These are phyloP conservation scores for Drosophila neocordata DNA, from an alignment of 1,140 invertebrate species.

Conservation along the genomic window DNA sequence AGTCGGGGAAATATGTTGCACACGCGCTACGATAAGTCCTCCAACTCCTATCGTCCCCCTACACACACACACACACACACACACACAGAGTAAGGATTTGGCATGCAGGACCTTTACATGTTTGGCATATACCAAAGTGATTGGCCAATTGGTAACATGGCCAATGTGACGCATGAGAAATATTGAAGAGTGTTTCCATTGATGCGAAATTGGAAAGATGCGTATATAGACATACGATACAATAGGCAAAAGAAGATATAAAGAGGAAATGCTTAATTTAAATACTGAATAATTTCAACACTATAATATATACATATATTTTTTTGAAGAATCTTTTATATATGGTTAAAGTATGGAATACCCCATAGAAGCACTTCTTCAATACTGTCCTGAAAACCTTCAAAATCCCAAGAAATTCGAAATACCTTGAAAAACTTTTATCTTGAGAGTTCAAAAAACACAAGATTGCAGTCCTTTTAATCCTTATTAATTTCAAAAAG, in stretches of 20 bases:
- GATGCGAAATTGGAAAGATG: background rate
- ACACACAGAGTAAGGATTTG: background rate
- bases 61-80: background rate
- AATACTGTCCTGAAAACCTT: too few relatives aligned
- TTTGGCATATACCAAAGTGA: constrained; percentile 11
- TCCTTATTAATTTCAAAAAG: too few relatives aligned
- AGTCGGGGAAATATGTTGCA: constrained; percentile 71
- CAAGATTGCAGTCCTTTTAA: too few relatives aligned
- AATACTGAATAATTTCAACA: too few relatives aligned
- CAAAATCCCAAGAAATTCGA: too few relatives aligned
- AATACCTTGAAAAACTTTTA: too few relatives aligned
- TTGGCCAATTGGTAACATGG: background rate
- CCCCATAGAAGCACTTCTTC: too few relatives aligned
- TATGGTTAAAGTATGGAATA: too few relatives aligned
- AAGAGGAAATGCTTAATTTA: too few relatives aligned
- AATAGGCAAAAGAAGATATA: background rate
- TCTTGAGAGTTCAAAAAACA: too few relatives aligned
- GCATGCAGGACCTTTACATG: background rate
- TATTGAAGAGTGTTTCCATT: constrained; percentile 4
- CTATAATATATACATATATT: too few relatives aligned
- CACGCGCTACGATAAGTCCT: constrained; percentile 63
- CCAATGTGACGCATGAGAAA: constrained; percentile 30
- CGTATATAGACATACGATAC: background rate
- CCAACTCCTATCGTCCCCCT: background rate
- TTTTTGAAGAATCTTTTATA: too few relatives aligned